Evolutionary conservation across 2,113 vertebrate species (phyloP).

Genomic region (Ciconia boyciana): DNA sequence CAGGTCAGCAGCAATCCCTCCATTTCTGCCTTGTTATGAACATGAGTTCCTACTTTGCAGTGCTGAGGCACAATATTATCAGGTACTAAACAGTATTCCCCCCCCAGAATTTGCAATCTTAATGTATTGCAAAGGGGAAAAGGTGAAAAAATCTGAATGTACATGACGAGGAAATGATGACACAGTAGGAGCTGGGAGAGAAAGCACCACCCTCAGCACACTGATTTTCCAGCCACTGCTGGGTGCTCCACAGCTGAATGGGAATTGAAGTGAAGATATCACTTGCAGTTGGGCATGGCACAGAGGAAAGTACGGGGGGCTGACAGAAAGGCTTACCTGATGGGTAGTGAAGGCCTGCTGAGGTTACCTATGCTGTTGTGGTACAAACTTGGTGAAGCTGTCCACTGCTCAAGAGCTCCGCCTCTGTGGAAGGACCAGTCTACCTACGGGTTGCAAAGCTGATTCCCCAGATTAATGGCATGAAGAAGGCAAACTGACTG

Average conservation of each 20-base stretch:
- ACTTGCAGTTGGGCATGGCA: fast-evolving
- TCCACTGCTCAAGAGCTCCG: neutral
- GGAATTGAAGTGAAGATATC: neutral
- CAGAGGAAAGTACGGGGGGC: neutral
- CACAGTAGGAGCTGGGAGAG: neutral
- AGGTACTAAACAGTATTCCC: neutral
- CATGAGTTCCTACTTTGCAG: neutral
- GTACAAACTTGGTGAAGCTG: neutral
- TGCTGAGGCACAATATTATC: neutral
- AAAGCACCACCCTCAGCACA: neutral
- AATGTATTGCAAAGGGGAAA: neutral
- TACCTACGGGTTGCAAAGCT: fast-evolving
- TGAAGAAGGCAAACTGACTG: neutral
- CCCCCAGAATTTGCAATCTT: neutral
- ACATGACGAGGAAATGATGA: neutral
- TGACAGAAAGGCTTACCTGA: neutral
- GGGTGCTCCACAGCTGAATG: neutral
- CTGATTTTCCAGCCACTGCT: neutral
- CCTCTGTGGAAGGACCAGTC: neutral
- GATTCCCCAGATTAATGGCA: neutral
- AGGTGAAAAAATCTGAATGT: neutral
- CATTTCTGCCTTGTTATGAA: neutral
- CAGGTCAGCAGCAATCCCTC: neutral
- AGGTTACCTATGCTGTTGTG: neutral
- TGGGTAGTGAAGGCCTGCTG: neutral